These are phyloP conservation scores for Diachasma alloeum DNA, from an alignment of 1,140 invertebrate genomes.

Conservation along the genomic window DNA sequence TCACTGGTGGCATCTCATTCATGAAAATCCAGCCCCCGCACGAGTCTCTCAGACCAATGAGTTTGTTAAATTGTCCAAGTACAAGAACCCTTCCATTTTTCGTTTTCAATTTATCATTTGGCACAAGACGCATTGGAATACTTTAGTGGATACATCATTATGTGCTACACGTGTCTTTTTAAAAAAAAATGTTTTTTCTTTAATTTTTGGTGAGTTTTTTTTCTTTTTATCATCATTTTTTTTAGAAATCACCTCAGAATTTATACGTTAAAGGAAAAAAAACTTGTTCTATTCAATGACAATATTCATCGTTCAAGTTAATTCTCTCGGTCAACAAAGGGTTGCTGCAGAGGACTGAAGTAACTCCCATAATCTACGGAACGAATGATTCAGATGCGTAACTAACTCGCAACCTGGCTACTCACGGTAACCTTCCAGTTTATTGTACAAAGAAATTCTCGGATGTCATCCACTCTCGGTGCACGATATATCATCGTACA, in stretches of 20 bases:
- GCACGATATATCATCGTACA: slow-evolving; percentile 5
- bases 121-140: neutral
- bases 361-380: neutral
- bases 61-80: neutral
- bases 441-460: neutral
- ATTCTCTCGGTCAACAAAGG: neutral
- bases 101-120: neutral
- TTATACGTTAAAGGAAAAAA: neutral
- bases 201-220: no score
- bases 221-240: no score
- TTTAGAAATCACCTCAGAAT: neutral
- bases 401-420: neutral
- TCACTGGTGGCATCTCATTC: slow-evolving; percentile 1
- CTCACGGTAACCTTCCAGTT: neutral
- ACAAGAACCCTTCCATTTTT: neutral
- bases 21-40: neutral
- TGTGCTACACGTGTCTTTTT: no score
- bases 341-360: neutral
- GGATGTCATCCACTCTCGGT: neutral
- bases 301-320: neutral
- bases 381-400: slow-evolving; percentile 7
- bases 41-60: neutral
- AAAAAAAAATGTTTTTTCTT: no score
- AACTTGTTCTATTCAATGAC: neutral
- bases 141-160: no score